Conservation (phyloP, 64 coral and sea anemone genomes). For the Dendrophyllia cribrosa region DNA sequence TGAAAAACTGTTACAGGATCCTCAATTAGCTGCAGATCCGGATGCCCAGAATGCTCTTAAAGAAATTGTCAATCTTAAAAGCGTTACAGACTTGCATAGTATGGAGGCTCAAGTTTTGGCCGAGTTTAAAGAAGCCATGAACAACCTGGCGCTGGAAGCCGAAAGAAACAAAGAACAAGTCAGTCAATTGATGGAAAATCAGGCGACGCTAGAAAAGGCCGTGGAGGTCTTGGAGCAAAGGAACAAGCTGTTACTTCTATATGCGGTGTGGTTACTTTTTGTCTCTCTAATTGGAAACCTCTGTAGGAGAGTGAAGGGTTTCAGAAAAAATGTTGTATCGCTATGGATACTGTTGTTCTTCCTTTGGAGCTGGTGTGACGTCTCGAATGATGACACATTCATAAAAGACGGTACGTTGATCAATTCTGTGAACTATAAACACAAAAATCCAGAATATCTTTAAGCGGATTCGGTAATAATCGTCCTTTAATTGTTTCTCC, state of each 20-base stretch:
- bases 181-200: not conserved
- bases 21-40: conserved; percentile 56
- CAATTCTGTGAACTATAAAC: not conserved
- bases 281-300: not conserved
- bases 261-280: not conserved
- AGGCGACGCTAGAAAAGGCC: not conserved
- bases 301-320: not conserved
- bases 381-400: conserved; percentile 11
- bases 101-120: conserved; percentile 60
- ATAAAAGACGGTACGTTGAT: not conserved
- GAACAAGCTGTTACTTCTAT: not conserved
- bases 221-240: not conserved
- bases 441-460: not conserved
- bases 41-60: conserved; percentile 59
- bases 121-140: conserved; percentile 73
- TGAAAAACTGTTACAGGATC: conserved; percentile 73
- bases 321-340: not conserved
- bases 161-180: not conserved
- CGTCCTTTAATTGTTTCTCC: not conserved
- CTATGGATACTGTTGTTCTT: not conserved
- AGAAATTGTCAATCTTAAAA: conserved; percentile 42
- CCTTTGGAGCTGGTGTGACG: not conserved
- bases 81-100: conserved; percentile 36
- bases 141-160: conserved; percentile 5
- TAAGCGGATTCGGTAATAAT: too few species aligned